A percentile compares a stretch with the other conserved stretches of the same genome.
phyloP scores from a whole-genome alignment of 2,888 invertebrate genomes.

The Malacosoma neustria region DNA sequence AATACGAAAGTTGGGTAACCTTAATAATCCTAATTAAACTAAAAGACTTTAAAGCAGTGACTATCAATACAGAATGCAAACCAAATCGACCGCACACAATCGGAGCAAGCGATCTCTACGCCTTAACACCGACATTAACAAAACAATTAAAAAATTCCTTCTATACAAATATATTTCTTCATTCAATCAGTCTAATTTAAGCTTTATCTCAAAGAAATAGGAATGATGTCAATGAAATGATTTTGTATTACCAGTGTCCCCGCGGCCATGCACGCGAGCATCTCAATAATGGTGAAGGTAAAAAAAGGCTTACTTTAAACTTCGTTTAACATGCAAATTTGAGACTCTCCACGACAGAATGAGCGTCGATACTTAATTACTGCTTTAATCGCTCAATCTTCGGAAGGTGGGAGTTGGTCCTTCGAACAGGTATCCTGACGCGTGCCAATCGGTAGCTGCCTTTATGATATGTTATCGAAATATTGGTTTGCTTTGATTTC shows the following conservation, averaged over 20 bases:
- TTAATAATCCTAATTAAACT: slow-evolving; percentile 1
- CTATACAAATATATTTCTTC: slow-evolving; percentile 24
- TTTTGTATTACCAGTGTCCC: slow-evolving; percentile 26
- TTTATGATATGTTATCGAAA: slow-evolving; percentile 13
- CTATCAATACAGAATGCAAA: slow-evolving; percentile 25
- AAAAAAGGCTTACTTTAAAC: slow-evolving; percentile 58
- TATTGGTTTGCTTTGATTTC: slow-evolving; percentile 1
- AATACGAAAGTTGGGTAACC: too few relatives aligned
- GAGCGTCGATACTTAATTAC: slow-evolving; percentile 74
- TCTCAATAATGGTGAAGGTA: slow-evolving; percentile 59
- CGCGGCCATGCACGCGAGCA: slow-evolving; percentile 56
- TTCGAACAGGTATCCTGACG: slow-evolving; percentile 11
- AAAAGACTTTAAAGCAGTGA: slow-evolving; percentile 15
- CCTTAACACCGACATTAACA: slow-evolving; percentile 68
- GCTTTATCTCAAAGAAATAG: slow-evolving; percentile 24
- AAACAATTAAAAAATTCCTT: slow-evolving; percentile 70
- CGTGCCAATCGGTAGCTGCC: slow-evolving; percentile 18
- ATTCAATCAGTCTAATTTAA: slow-evolving; percentile 12
- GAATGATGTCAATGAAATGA: slow-evolving; percentile 6
- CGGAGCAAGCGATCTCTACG: slow-evolving; percentile 70
- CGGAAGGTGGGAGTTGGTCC: slow-evolving; percentile 43
- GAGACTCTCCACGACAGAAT: slow-evolving; percentile 69
- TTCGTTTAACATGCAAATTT: slow-evolving; percentile 76
- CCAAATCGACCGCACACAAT: slow-evolving; percentile 56
- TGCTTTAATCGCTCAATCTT: slow-evolving; percentile 70